These are phyloP conservation scores for Archips xylosteana DNA, from an alignment of 2,888 invertebrate species.

Conservation along the genomic window DNA sequence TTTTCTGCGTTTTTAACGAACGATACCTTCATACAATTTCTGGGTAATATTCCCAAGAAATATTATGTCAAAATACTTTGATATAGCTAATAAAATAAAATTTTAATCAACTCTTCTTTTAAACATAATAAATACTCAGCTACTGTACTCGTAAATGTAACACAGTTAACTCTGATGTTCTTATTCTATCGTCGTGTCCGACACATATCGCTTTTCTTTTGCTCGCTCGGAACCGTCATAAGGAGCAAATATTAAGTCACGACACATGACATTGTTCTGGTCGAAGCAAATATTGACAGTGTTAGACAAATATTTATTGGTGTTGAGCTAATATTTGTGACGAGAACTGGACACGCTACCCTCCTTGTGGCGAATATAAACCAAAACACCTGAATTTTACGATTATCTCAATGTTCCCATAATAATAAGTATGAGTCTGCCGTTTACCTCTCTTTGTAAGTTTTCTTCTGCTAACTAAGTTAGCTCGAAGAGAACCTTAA, in stretches of 20 bases:
- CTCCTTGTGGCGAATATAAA: neutral
- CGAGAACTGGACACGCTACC: slow-evolving; percentile 11
- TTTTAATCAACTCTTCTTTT: neutral
- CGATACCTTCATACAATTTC: neutral
- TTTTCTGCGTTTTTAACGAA: neutral
- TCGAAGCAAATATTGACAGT: slow-evolving; percentile 25
- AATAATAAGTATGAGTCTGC: neutral
- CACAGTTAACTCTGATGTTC: neutral
- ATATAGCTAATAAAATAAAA: neutral
- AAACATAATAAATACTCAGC: neutral
- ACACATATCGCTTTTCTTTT: slow-evolving; percentile 4
- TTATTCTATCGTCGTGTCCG: neutral
- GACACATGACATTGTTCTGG: slow-evolving; percentile 14
- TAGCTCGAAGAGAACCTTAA: too few species aligned
- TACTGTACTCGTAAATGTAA: neutral
- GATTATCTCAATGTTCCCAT: neutral
- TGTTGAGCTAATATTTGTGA: slow-evolving; percentile 7
- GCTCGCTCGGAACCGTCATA: neutral
- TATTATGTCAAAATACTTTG: neutral
- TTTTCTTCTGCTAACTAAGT: too few species aligned
- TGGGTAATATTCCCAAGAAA: neutral
- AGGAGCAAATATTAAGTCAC: slow-evolving; percentile 29
- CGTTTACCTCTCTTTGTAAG: neutral
- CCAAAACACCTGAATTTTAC: slow-evolving; percentile 4
- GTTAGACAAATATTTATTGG: slow-evolving; percentile 25